Evolutionary conservation across 2,888 invertebrate genomes (phyloP), one percentile per base, ranked within the genome.

Genomic region (Apodemia duryi): DNA sequence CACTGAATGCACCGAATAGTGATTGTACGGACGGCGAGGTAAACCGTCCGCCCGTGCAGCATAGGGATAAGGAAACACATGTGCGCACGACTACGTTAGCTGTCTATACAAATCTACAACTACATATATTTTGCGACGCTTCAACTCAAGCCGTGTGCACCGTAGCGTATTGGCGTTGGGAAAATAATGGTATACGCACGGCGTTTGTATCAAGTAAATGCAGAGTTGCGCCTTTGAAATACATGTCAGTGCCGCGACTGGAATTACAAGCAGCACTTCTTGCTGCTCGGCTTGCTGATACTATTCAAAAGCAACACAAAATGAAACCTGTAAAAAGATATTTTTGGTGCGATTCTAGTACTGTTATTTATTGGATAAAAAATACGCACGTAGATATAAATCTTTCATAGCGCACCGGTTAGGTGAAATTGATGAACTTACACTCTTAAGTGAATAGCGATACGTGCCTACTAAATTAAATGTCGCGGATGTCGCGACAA

Each of bases 221-320:
- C 13, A 9, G 66, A 11, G 70, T 71, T n/a, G 51, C 63, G 6
- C 71, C 70, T 11, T 28, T 72, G 1, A 38, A 68, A 67, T 52
- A 29, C 63, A 2, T 60, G 2, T 63, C 72, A 9, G 63, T 70
- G 29, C 72, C 70, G 1, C 11, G 69, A 28, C 11, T 63, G 10
- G 72, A 70, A 52, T 60, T 72, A n/a, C 70, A 72, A 54, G 71
- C 68, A 9, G 71, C 71, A 9, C 9, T 72, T 21, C 11, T 72
- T 28, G 72, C 67, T 0, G 66, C 68, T 2, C 54, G 70, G n/a
- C 46, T 72, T 41, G 68, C 67, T 7, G 57, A 66, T 13, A 68
- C 68, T 7, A 66, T 72, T 2, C n/a, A 13, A 29, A 54, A 46
- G 21, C 66, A 69, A 57, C 70, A 70, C 54, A 63, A 60, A 51